Conservation (phyloP, 2,888 invertebrate genomes). For the Molanna angustata region DNA sequence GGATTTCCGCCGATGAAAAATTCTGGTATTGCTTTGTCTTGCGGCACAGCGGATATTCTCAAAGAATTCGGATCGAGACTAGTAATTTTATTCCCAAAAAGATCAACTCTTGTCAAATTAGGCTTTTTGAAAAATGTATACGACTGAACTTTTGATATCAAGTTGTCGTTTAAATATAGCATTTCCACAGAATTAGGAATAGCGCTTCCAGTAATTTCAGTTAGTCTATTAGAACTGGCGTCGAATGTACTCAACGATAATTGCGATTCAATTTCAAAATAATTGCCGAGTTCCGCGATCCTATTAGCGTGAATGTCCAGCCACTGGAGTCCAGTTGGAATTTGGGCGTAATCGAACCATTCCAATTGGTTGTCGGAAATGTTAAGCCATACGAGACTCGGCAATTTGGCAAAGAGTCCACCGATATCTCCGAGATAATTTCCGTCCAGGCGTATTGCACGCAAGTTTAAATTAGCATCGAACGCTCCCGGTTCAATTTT, state of each 20-base stretch:
- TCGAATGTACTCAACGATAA: constrained; percentile 77
- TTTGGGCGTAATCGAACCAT: constrained; percentile 82
- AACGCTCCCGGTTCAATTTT: constrained; percentile 75
- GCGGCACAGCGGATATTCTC: constrained; percentile 71
- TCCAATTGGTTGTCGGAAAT: constrained; percentile 82
- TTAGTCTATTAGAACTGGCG: constrained; percentile 76
- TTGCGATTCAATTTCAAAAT: constrained; percentile 79
- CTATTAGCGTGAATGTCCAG: constrained; percentile 82
- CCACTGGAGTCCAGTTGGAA: constrained; percentile 81
- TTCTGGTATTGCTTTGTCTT: constrained; percentile 70
- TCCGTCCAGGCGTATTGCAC: constrained; percentile 78
- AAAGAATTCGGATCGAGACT: constrained; percentile 72
- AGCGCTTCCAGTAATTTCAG: constrained; percentile 77
- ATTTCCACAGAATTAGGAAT: constrained; percentile 81
- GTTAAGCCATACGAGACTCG: constrained; percentile 80
- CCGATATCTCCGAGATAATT: constrained; percentile 78
- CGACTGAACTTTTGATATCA: constrained; percentile 78
- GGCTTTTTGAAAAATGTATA: constrained; percentile 86
- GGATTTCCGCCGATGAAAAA: constrained; percentile 85
- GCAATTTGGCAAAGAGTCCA: constrained; percentile 75
- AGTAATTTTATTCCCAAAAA: constrained; percentile 77
- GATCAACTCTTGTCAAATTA: constrained; percentile 76
- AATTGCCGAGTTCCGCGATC: constrained; percentile 79
- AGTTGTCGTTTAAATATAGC: constrained; percentile 75
- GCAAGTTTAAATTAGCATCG: constrained; percentile 72